Evolutionary conservation across 2,888 invertebrate species (phyloP).

Genomic region (Metopia argyrocephala): DNA sequence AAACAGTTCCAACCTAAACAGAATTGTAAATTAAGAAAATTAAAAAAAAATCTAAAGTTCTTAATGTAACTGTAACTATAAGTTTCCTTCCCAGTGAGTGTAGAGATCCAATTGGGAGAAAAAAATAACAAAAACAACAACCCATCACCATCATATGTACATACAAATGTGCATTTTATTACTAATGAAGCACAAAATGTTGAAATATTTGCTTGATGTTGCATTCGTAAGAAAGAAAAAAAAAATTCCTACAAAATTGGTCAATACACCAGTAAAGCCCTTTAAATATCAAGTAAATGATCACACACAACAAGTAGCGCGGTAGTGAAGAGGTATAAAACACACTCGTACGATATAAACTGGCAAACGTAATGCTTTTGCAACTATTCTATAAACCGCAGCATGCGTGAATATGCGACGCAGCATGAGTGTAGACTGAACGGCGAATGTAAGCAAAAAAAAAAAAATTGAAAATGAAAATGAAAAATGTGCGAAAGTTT

Average conservation of each 20-base stretch:
- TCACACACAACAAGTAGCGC: no score
- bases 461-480: conserved; percentile 22
- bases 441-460: not conserved
- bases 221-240: conserved; percentile 1
- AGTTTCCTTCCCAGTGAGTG: no score
- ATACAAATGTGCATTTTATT: conserved; percentile 48
- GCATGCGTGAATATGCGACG: conserved; percentile 38
- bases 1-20: no score
- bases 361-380: not conserved
- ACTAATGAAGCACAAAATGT: conserved; percentile 55
- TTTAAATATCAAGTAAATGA: conserved; percentile 3
- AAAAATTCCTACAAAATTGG: conserved; percentile 41
- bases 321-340: conserved; percentile 33
- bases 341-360: not conserved
- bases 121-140: not conserved
- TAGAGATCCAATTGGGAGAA: conserved; percentile 1
- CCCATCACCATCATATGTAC: not conserved
- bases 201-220: conserved; percentile 39
- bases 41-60: no score
- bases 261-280: conserved; percentile 32
- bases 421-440: conserved; percentile 42
- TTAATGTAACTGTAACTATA: no score
- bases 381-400: not conserved
- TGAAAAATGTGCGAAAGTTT: conserved; percentile 45
- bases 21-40: no score